Evolutionary conservation across 2,797 vertebrate species (phyloP).

Genomic region (Sarcophilus harrisii): DNA sequence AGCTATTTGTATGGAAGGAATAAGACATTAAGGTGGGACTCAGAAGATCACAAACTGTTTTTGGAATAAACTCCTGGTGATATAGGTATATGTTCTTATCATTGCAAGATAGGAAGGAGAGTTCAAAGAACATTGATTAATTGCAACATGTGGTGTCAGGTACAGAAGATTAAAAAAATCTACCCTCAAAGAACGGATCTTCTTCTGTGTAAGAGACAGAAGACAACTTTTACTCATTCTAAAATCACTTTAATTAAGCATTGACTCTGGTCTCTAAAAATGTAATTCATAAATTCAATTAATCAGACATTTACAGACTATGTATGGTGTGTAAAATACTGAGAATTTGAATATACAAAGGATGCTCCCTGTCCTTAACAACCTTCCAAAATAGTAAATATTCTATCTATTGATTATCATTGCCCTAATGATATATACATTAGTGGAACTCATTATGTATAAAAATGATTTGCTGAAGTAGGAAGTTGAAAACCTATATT

Average conservation of each 20-base stretch:
- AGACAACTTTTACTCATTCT: not conserved
- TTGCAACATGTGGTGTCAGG: not conserved
- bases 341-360: too few relatives aligned
- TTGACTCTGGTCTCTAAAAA: not conserved
- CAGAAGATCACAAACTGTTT: not conserved
- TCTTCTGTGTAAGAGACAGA: not conserved
- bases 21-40: not conserved
- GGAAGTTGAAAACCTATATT: not conserved
- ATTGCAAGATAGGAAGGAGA: not conserved
- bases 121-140: not conserved
- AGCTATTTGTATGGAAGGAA: not conserved
- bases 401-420: not conserved
- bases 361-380: not conserved
- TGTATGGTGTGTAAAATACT: fast-evolving
- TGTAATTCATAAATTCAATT: not conserved
- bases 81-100: not conserved
- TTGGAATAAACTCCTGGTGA: not conserved
- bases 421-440: not conserved
- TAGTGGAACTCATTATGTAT: not conserved
- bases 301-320: not conserved
- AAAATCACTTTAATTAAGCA: slow-evolving; percentile 11
- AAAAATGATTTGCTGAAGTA: not conserved
- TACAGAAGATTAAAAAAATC: not conserved
- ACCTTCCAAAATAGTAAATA: not conserved
- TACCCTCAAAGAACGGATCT: not conserved